Evolutionary conservation across 2,113 vertebrate genomes (phyloP), one percentile per base, ranked within the genome.

Genomic region (Anas platyrhynchos): DNA sequence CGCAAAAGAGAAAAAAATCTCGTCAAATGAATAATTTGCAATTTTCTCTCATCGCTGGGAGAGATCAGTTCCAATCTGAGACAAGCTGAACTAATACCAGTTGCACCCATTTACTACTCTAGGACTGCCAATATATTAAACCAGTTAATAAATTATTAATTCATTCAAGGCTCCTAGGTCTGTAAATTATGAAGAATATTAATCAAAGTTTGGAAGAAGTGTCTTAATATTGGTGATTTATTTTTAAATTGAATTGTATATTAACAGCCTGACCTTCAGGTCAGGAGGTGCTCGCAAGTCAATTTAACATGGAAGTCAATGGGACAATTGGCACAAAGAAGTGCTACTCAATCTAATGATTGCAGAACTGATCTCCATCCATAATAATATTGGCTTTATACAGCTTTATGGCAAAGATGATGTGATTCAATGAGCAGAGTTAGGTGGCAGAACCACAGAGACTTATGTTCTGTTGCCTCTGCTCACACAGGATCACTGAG

Each of bases 151-250:
- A 8, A 79, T 89, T 81, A 93, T 94, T 81, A 81, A 96, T 95
- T 92, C 31, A 73, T 84, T 91, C 66, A 76, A 29, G 12, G n/a
- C 18, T 91, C 21, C 26, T 83, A 74, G 31, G 43, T 73, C 48
- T 87, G 38, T 16, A 91, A 88, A 86, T 94, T 89, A 95, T 82
- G 50, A 85, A 13, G 43, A 26, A 63, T 85, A 82, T 93, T 93
- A 95, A 94, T 93, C 48, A 77, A 20, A 26, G 4, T 86, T 95
- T 91, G 36, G 48, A 92, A 84, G 58, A 90, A 92, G 61, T 90
- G 61, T 86, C 80, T 91, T 96, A 94, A 93, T 68, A 75, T 43
- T 84, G 58, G 26, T 65, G 91, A 93, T 97, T 92, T 95, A 92
- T 79, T 97, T 94, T 93, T 86, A 89, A 92, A 93, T 69, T 69